These are phyloP conservation scores for Dinocampus coccinellae DNA, from an alignment of 2,888 invertebrate species.

Conservation along the genomic window DNA sequence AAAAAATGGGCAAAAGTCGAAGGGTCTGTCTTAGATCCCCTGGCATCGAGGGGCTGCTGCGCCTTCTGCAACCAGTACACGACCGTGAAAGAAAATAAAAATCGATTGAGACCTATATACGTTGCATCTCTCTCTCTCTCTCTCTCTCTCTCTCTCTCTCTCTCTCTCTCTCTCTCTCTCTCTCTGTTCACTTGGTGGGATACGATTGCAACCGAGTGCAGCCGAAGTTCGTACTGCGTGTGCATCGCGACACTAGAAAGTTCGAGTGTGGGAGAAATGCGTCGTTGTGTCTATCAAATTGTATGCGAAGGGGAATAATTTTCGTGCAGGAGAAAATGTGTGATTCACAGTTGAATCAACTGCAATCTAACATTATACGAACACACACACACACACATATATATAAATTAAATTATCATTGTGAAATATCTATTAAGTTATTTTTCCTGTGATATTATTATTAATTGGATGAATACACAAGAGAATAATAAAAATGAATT, in stretches of 20 bases:
- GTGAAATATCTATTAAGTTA: too few species aligned
- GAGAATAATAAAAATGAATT: too few species aligned
- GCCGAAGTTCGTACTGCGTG: conserved; percentile 42
- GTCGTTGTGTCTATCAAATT: not conserved
- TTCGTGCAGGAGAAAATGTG: conserved; percentile 12
- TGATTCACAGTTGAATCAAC: conserved; percentile 39
- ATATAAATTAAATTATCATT: not conserved
- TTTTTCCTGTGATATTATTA: too few species aligned
- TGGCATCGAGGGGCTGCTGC: not conserved
- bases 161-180: not conserved
- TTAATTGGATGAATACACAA: too few species aligned
- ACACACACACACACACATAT: not conserved
- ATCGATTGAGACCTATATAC: conserved; percentile 32
- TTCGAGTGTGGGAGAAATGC: conserved; percentile 25
- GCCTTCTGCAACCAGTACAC: not conserved
- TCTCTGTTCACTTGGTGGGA: too few species aligned
- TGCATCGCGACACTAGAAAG: conserved; percentile 25
- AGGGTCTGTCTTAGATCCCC: not conserved
- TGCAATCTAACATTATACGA: conserved; percentile 33
- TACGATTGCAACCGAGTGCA: conserved; percentile 43
- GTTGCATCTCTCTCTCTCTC: conserved; percentile 23
- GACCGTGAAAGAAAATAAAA: conserved; percentile 4
- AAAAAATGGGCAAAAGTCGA: not conserved
- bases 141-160: not conserved
- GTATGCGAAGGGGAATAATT: not conserved